A percentile compares a stretch with the other conserved stretches of the same genome.
Evolutionary conservation across 2,113 vertebrate genomes (phyloP).

Genomic region (Pyxicephalus adspersus): DNA sequence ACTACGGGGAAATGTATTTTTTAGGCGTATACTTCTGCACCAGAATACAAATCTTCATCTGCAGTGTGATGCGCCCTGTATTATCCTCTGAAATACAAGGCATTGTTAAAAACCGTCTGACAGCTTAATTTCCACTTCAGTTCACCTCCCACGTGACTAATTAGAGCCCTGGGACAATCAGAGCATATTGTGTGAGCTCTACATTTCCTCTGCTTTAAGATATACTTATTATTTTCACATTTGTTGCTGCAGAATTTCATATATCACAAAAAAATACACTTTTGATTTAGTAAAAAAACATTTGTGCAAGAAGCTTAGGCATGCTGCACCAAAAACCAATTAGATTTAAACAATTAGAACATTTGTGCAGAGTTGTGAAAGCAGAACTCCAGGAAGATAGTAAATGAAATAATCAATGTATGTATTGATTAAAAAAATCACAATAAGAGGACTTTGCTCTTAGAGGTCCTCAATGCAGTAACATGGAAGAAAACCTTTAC

Average conservation of each 20-base stretch:
- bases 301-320: no score
- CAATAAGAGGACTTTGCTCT: no score
- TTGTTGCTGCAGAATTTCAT: not conserved
- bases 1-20: not conserved
- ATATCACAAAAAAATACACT: conserved; percentile 12
- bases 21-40: not conserved
- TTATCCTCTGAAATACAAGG: conserved; percentile 17
- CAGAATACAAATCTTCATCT: conserved; percentile 13
- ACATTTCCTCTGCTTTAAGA: not conserved
- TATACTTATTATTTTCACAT: conserved; percentile 11
- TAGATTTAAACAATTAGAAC: no score
- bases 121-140: conserved; percentile 41
- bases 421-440: no score
- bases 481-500: no score
- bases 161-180: conserved; percentile 31
- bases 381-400: no score
- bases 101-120: conserved; percentile 18
- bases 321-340: no score
- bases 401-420: no score
- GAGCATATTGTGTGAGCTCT: not conserved
- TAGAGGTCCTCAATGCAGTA: no score
- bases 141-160: conserved; percentile 41
- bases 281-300: not conserved
- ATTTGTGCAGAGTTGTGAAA: no score
- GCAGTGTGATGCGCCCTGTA: not conserved